These are phyloP conservation scores for Gobionotothen gibberifrons DNA, from an alignment of 2,797 vertebrate species.

Conservation along the genomic window DNA sequence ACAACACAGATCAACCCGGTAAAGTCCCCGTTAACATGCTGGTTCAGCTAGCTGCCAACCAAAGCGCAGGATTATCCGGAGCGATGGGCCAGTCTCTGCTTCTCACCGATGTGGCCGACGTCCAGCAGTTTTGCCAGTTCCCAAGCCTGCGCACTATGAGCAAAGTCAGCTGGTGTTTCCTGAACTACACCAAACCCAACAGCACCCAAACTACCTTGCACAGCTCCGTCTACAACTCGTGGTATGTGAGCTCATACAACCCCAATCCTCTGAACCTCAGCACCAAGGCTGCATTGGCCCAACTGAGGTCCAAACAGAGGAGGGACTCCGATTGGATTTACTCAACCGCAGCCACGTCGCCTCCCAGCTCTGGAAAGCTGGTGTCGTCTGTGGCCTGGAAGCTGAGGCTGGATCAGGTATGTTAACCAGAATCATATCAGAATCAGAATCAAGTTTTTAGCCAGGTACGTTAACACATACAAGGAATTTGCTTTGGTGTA, in stretches of 20 bases:
- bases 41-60: constrained; percentile 86
- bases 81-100: constrained; percentile 84
- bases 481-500: too few relatives aligned
- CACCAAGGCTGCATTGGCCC: constrained; percentile 94
- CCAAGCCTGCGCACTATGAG: constrained; percentile 94
- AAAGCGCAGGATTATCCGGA: constrained; percentile 72
- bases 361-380: constrained; percentile 92
- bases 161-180: constrained; percentile 98
- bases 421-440: too few relatives aligned
- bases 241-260: constrained; percentile 95
- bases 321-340: constrained; percentile 85
- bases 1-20: constrained; percentile 75
- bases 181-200: constrained; percentile 97
- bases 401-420: constrained; percentile 93
- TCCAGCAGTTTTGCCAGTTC: constrained; percentile 92
- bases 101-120: constrained; percentile 88
- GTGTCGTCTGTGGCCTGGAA: constrained; percentile 97
- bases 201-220: constrained; percentile 85
- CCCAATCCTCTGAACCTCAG: constrained; percentile 95
- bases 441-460: too few relatives aligned
- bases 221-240: constrained; percentile 94
- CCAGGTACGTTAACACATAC: too few relatives aligned
- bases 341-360: constrained; percentile 90
- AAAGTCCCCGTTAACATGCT: constrained; percentile 88
- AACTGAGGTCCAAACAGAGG: constrained; percentile 95